A percentile compares a stretch with the other conserved stretches of the same genome.
Evolutionary conservation across 2,888 invertebrate species (phyloP).

Genomic region (Scrobipalpa atriplicella): DNA sequence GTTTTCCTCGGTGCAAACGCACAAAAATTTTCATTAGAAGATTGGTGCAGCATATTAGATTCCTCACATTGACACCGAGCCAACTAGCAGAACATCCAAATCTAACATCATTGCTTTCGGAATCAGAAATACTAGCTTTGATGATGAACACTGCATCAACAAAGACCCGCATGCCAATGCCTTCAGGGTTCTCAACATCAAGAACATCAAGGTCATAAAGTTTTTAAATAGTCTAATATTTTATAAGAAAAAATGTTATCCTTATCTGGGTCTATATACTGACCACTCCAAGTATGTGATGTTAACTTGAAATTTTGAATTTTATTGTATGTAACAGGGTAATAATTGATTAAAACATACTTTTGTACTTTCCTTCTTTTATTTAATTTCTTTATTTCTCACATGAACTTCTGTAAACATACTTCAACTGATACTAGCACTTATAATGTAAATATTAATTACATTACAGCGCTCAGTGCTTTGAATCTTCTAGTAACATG

Average conservation of each 20-base stretch:
- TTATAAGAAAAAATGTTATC: too few species aligned
- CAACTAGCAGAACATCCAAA: slow-evolving; percentile 23
- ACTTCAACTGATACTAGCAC: too few species aligned
- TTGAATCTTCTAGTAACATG: neutral
- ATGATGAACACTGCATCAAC: slow-evolving; percentile 57
- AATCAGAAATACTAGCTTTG: slow-evolving; percentile 46
- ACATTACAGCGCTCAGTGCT: neutral
- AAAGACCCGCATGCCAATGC: slow-evolving; percentile 39
- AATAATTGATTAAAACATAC: too few species aligned
- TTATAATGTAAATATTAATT: too few species aligned
- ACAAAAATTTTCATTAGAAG: neutral
- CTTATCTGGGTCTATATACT: too few species aligned
- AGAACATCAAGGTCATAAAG: neutral
- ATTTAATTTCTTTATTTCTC: too few species aligned
- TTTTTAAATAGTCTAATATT: too few species aligned
- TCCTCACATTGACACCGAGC: slow-evolving; percentile 19
- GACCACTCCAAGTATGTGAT: too few species aligned
- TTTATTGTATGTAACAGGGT: too few species aligned
- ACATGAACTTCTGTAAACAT: too few species aligned
- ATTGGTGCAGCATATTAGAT: slow-evolving; percentile 25
- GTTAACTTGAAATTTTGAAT: too few species aligned
- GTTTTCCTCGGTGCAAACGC: neutral
- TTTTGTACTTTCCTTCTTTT: too few species aligned
- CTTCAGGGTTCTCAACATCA: slow-evolving; percentile 23
- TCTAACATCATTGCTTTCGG: slow-evolving; percentile 9